phyloP scores from a whole-genome alignment of 2,113 vertebrate species.

The Phalacrocorax pelagicus region DNA sequence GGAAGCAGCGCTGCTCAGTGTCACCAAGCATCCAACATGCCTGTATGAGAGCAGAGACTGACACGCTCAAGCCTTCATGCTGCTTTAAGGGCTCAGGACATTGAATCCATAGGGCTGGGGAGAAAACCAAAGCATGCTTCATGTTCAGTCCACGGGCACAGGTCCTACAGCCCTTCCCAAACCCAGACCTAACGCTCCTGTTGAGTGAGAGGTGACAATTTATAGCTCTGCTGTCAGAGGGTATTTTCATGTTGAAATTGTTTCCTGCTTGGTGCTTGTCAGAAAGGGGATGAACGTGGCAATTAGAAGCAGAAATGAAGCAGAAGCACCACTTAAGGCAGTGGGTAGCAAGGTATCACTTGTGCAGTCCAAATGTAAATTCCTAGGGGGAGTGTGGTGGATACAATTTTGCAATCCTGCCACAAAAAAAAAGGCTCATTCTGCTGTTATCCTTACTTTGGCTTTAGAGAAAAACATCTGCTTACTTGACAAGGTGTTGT shows the following conservation, averaged over 20 bases:
- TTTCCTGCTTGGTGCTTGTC: neutral
- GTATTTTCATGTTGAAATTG: neutral
- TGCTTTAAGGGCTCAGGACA: neutral
- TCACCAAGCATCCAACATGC: neutral
- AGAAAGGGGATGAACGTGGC: neutral
- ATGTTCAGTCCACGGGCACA: neutral
- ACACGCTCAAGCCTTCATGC: fast-evolving
- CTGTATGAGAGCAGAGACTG: neutral
- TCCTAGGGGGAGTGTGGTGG: neutral
- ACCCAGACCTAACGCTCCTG: neutral
- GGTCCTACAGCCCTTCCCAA: neutral
- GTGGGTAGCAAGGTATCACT: neutral
- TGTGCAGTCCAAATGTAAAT: neutral
- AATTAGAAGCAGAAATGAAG: neutral
- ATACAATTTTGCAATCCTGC: neutral
- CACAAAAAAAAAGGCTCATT: neutral
- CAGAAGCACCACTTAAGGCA: neutral
- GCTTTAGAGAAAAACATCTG: neutral
- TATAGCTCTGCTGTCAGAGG: neutral
- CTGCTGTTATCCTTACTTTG: neutral
- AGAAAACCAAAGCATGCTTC: neutral
- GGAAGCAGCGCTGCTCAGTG: neutral
- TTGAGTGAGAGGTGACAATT: neutral
- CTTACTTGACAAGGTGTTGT: slow-evolving; percentile 91
- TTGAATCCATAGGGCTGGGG: neutral